Evolutionary conservation across 2,113 vertebrate genomes (phyloP).

Genomic region (Melanostigma gelatinosum): DNA sequence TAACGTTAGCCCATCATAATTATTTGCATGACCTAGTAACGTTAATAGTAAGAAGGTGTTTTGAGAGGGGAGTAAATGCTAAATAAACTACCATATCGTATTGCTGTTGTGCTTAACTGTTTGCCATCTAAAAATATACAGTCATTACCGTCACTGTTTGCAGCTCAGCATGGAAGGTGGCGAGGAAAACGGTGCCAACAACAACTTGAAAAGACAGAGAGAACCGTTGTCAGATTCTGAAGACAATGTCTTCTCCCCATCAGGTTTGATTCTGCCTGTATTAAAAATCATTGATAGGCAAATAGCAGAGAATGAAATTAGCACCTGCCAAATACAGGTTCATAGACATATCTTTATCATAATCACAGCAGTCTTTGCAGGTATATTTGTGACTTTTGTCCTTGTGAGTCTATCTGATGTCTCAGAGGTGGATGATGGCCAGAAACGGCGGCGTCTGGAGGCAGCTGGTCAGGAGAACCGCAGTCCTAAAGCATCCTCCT

Average conservation of each 20-base stretch:
- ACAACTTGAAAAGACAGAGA: constrained; percentile 73
- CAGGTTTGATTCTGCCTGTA: constrained; percentile 61
- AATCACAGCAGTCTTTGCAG: background rate
- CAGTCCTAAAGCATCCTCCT: constrained; percentile 41
- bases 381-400: background rate
- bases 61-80: background rate
- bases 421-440: constrained; percentile 60
- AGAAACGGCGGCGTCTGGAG: constrained; percentile 77
- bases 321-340: background rate
- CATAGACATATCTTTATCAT: background rate
- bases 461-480: constrained; percentile 71
- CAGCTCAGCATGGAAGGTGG: constrained; percentile 57
- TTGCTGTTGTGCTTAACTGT: background rate
- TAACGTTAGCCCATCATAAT: background rate
- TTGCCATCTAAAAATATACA: background rate
- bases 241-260: constrained; percentile 56
- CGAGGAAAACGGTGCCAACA: constrained; percentile 29
- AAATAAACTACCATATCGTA: background rate
- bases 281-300: background rate
- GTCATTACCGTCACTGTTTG: background rate
- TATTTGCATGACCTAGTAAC: background rate
- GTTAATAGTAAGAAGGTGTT: background rate
- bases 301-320: background rate
- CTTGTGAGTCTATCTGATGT: background rate
- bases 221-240: constrained; percentile 76